Evolutionary conservation across 2,797 vertebrate species (phyloP), one percentile per base, ranked within the genome.

Genomic region (Jordanella pulchra): DNA sequence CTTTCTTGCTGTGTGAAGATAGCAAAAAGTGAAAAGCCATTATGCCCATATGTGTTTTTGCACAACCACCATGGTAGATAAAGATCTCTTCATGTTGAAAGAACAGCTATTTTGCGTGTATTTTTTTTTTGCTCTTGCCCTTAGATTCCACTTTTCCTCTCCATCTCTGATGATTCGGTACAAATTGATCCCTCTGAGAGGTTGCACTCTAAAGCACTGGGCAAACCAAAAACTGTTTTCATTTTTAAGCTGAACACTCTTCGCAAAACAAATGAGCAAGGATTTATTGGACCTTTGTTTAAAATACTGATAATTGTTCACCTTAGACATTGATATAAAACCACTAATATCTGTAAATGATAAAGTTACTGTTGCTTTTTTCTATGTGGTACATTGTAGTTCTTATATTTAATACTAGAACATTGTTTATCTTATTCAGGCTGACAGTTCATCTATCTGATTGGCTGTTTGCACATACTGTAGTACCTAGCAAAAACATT

Each of bases 11-110:
- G 23, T 55, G 60, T 64, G 17, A 65, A 79, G 71, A 75, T 63
- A 67, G n/a, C 64, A 53, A 48, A 23, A 45, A 28, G 28, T 55
- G 6, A 67, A 78, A 75, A 47, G 13, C 35, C 9, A 11, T 61
- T 12, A 71, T 71, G 47, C 44, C 65, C 21, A 65, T 45, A 66
- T 72, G 74, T 71, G 25, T 73, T 79, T 80, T 74, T 65, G 44
- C 25, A 25, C 13, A 69, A 54, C 44, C 25, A 13, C 65, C 42
- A 23, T 68, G 17, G 55, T 27, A 47, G 45, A 72, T 72, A 66
- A 47, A 78, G 72, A 61, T 66, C 44, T 12, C 14, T 4, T 30
- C 45, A 64, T 45, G 14, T 6, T 67, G 30, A 73, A 3, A 47
- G 14, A 48, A 13, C 4, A 25, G 32, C 18, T 65, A 45, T 30